phyloP scores from a whole-genome alignment of 2,113 vertebrate species.

The Rhipidura dahli region DNA sequence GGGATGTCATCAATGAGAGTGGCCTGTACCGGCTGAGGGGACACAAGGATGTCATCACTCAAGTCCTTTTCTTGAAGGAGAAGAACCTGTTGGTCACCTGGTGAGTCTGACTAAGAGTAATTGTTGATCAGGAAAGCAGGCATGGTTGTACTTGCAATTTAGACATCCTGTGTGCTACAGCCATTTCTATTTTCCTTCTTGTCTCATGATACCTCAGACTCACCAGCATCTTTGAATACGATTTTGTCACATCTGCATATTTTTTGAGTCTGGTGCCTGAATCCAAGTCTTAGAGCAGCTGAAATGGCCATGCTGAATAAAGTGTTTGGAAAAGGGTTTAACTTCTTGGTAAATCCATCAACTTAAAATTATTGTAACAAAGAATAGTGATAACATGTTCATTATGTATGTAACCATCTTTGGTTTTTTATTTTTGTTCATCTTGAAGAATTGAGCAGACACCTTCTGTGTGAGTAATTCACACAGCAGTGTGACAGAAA shows the following conservation, averaged over 20 bases:
- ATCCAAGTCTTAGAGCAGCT: neutral
- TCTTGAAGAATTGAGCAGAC: neutral
- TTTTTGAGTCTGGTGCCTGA: neutral
- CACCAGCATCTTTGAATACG: neutral
- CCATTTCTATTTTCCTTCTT: neutral
- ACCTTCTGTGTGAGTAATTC: neutral
- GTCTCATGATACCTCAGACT: neutral
- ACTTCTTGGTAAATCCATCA: neutral
- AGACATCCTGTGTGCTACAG: neutral
- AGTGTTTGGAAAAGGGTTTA: neutral
- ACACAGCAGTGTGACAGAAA: neutral
- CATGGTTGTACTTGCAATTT: neutral
- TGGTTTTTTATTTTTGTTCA: fast-evolving
- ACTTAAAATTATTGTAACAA: neutral
- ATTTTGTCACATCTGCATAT: neutral
- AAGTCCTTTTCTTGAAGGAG: slow-evolving; percentile 84
- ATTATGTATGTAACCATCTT: neutral
- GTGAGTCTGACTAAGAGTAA: slow-evolving; percentile 62
- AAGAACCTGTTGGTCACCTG: slow-evolving; percentile 91
- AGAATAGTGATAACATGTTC: neutral
- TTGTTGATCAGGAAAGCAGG: neutral
- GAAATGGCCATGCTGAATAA: neutral
- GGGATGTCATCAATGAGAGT: slow-evolving; percentile 96
- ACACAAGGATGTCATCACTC: slow-evolving; percentile 91
- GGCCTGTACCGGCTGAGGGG: slow-evolving; percentile 91